Percentiles rank a stretch among this genome's conserved stretches.
These are phyloP conservation scores for Cervus canadensis DNA, from an alignment of 2,113 vertebrate species.

Conservation along the genomic window DNA sequence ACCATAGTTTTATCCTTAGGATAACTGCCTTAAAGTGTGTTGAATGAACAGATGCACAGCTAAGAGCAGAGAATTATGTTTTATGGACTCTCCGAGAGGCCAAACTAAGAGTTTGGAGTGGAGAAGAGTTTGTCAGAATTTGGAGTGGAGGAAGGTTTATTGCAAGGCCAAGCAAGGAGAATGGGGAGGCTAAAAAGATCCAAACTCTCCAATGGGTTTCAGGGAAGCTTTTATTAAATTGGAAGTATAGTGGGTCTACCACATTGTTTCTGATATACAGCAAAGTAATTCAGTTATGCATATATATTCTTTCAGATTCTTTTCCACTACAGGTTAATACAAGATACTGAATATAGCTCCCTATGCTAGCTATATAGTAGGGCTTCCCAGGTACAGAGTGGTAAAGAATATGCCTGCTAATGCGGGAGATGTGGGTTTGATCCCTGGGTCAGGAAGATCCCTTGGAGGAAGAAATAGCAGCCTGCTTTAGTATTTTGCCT, in stretches of 20 bases:
- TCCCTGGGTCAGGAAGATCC: background rate
- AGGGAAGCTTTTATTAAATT: background rate
- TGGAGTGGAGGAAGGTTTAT: background rate
- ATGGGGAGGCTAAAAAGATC: background rate
- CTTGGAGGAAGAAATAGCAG: background rate
- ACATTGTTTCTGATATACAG: background rate
- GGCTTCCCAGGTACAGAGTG: background rate
- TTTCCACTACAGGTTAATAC: background rate
- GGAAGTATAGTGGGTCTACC: background rate
- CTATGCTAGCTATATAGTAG: background rate
- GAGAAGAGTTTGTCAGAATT: background rate
- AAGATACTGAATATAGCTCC: background rate
- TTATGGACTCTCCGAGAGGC: background rate
- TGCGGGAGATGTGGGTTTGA: background rate
- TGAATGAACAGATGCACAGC: background rate
- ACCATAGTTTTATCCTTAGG: background rate
- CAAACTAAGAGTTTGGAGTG: background rate
- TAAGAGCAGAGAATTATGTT: background rate
- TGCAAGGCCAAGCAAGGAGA: background rate
- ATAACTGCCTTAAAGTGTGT: background rate
- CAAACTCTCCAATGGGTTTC: background rate
- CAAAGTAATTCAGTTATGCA: background rate
- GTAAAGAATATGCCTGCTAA: background rate
- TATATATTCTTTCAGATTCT: background rate
- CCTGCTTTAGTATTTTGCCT: background rate